These are phyloP conservation scores for Anableps anableps DNA, from an alignment of 2,797 vertebrate species.

Conservation along the genomic window DNA sequence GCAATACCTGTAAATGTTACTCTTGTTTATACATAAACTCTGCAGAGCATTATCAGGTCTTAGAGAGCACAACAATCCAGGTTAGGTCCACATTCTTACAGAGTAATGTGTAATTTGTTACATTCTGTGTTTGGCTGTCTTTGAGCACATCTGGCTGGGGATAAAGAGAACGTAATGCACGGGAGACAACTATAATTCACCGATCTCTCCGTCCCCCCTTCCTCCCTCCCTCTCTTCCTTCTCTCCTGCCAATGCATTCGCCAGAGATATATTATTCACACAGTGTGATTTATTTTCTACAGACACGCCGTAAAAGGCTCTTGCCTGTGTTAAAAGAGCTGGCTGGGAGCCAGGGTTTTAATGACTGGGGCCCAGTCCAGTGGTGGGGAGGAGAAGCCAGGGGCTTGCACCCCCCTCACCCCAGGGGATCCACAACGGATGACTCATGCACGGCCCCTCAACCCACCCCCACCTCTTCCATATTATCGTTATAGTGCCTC, in stretches of 20 bases:
- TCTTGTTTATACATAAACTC: constrained; percentile 37
- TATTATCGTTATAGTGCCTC: constrained; percentile 55
- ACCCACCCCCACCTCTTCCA: constrained; percentile 40
- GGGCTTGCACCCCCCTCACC: constrained; percentile 89
- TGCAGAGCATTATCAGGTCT: constrained; percentile 22
- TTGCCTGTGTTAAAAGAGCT: constrained; percentile 97
- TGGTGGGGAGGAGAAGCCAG: constrained; percentile 94
- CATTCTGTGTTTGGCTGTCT: constrained; percentile 77
- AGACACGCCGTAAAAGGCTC: constrained; percentile 96
- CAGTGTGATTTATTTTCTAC: constrained; percentile 99
- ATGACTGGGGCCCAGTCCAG: constrained; percentile 97
- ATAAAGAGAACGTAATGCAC: constrained; percentile 81
- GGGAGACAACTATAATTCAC: constrained; percentile 87
- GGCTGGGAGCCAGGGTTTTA: constrained; percentile 97
- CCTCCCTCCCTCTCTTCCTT: constrained; percentile 66
- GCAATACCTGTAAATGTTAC: constrained; percentile 22
- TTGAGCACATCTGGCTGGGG: constrained; percentile 82
- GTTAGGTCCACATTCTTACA: constrained; percentile 34
- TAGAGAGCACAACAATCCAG: constrained; percentile 51
- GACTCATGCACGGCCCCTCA: constrained; percentile 72
- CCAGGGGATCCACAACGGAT: constrained; percentile 81
- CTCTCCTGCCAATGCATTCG: constrained; percentile 86
- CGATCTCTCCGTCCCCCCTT: constrained; percentile 78
- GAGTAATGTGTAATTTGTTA: constrained; percentile 72
- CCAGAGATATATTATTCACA: constrained; percentile 97